phyloP scores from a whole-genome alignment of 2,888 invertebrate species.

The Cepaea hortensis region DNA sequence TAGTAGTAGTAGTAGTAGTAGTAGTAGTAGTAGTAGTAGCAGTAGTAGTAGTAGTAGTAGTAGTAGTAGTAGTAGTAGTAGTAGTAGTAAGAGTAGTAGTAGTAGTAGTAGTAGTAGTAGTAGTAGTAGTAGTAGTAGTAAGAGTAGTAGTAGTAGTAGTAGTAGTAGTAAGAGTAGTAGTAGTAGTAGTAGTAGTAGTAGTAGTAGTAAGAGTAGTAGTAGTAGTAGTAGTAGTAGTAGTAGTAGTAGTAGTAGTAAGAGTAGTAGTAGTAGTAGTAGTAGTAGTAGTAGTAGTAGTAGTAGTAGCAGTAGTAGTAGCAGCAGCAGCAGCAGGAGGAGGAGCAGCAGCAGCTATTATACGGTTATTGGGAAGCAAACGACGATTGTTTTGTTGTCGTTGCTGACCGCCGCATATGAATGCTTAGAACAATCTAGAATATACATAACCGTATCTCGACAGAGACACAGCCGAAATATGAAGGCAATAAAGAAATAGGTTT shows the following conservation, averaged over 20 bases:
- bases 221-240: constrained; percentile 15
- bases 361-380: too few species aligned
- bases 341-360: too few species aligned
- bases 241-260: constrained; percentile 16
- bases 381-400: too few species aligned
- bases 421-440: too few species aligned
- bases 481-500: too few species aligned
- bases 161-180: neutral
- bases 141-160: neutral
- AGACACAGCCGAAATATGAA: too few species aligned
- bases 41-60: constrained; percentile 1
- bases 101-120: constrained; percentile 3
- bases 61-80: constrained; percentile 16
- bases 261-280: constrained; percentile 15
- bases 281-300: constrained; percentile 9
- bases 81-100: neutral
- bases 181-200: constrained; percentile 5
- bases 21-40: neutral
- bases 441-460: too few species aligned
- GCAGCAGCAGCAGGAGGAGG: neutral
- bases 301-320: constrained; percentile 5
- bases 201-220: neutral
- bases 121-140: neutral
- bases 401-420: too few species aligned
- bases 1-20: constrained; percentile 18